These are phyloP conservation scores for Peromyscus melanophrys DNA, from an alignment of 2,797 vertebrate genomes.

Conservation along the genomic window DNA sequence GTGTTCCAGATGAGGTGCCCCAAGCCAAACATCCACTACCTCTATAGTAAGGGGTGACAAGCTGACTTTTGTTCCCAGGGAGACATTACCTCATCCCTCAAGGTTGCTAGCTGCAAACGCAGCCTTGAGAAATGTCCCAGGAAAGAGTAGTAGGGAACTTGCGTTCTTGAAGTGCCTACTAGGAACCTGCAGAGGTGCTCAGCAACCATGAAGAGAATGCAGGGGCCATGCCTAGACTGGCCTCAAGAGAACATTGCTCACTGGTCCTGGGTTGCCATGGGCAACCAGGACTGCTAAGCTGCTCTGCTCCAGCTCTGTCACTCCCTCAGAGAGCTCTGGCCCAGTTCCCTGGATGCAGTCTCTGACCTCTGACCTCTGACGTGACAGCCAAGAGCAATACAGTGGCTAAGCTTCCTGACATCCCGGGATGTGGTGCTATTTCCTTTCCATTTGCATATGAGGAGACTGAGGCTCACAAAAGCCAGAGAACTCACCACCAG, in stretches of 20 bases:
- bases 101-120: neutral
- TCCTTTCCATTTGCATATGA: neutral
- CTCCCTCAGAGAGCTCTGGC: neutral
- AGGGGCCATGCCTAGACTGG: neutral
- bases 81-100: constrained; percentile 18
- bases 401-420: neutral
- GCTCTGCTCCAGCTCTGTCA: neutral
- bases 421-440: neutral
- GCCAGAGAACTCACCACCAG: neutral
- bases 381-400: neutral
- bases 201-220: neutral
- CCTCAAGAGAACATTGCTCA: neutral
- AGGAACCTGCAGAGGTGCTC: neutral
- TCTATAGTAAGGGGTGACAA: neutral
- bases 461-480: neutral
- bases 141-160: neutral
- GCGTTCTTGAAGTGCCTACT: neutral
- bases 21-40: neutral
- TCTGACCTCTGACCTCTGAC: neutral
- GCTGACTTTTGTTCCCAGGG: neutral
- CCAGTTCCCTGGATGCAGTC: neutral
- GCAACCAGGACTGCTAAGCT: neutral
- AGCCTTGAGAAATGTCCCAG: constrained; percentile 8
- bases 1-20: neutral
- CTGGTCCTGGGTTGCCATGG: neutral